phyloP scores from a whole-genome alignment of 2,113 vertebrate genomes.

The Lampris incognitus region DNA sequence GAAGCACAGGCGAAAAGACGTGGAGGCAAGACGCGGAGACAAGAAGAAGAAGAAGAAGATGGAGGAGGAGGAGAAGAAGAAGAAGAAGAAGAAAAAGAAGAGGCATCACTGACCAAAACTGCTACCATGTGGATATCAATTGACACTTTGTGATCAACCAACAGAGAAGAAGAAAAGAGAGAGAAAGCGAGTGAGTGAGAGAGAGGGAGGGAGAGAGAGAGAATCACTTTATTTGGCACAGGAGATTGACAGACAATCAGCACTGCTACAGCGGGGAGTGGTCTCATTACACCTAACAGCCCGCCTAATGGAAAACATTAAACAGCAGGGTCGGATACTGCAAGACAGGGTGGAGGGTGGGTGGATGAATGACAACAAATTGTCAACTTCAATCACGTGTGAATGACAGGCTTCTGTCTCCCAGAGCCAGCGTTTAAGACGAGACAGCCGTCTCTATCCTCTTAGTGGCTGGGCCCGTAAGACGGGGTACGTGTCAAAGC shows the following conservation, averaged over 20 bases:
- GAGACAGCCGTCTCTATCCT: neutral
- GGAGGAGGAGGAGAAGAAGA: neutral
- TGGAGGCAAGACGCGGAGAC: neutral
- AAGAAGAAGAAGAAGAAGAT: neutral
- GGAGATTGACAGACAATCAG: conserved; percentile 67
- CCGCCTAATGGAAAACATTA: conserved; percentile 61
- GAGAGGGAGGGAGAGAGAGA: conserved; percentile 6
- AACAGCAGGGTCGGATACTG: conserved; percentile 42
- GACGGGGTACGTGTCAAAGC: conserved; percentile 12
- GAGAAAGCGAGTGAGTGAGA: conserved; percentile 23
- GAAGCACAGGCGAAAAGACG: neutral
- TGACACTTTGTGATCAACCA: conserved; percentile 15
- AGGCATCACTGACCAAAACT: no score
- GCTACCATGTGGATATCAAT: neutral
- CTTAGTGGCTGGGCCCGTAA: conserved; percentile 7
- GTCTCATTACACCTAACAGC: conserved; percentile 56
- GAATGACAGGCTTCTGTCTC: conserved; percentile 63
- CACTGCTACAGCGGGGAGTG: conserved; percentile 45
- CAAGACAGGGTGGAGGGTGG: conserved; percentile 22
- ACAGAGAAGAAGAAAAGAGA: conserved; percentile 27
- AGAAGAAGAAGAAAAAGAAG: no score
- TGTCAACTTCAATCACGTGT: conserved; percentile 68
- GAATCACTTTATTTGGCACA: neutral
- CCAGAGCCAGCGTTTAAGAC: conserved; percentile 1
- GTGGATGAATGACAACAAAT: conserved; percentile 49